Conservation (phyloP, 1,140 invertebrate species). For the Papilio xuthus region DNA sequence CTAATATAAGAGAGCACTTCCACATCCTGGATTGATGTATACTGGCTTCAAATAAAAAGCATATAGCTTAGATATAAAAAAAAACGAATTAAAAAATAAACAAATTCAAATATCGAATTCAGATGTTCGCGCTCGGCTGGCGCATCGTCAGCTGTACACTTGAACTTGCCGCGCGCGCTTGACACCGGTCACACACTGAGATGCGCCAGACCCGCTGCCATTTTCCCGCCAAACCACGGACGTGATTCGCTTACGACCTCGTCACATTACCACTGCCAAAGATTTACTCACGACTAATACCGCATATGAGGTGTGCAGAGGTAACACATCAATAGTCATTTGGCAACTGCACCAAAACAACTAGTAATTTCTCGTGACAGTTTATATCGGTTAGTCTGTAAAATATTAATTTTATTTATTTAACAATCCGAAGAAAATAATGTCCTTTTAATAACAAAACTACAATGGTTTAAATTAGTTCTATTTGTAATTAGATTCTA, state of each 20-base stretch:
- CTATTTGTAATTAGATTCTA: background rate
- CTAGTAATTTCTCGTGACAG: background rate
- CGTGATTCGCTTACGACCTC: constrained; percentile 67
- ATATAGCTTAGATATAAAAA: constrained; percentile 30
- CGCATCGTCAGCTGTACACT: constrained; percentile 55
- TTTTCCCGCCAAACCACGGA: constrained; percentile 50
- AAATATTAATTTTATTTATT: no score
- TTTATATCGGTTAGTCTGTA: no score
- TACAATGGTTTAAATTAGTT: no score
- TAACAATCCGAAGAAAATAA: no score
- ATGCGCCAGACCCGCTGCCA: constrained; percentile 48
- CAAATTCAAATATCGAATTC: constrained; percentile 59
- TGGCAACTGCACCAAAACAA: background rate
- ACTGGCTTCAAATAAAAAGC: constrained; percentile 48
- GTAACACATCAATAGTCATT: background rate
- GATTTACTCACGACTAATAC: background rate
- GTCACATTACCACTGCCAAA: constrained; percentile 61
- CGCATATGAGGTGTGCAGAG: background rate
- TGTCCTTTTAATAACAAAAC: no score
- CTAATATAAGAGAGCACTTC: constrained; percentile 66
- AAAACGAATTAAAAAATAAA: constrained; percentile 47
- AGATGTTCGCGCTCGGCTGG: constrained; percentile 61
- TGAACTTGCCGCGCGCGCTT: constrained; percentile 66
- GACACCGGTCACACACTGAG: constrained; percentile 69
- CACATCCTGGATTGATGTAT: constrained; percentile 60